Base-by-base conservation (phyloP, 2,113 vertebrate species). In the Chlorodrepanis virens region DNA sequence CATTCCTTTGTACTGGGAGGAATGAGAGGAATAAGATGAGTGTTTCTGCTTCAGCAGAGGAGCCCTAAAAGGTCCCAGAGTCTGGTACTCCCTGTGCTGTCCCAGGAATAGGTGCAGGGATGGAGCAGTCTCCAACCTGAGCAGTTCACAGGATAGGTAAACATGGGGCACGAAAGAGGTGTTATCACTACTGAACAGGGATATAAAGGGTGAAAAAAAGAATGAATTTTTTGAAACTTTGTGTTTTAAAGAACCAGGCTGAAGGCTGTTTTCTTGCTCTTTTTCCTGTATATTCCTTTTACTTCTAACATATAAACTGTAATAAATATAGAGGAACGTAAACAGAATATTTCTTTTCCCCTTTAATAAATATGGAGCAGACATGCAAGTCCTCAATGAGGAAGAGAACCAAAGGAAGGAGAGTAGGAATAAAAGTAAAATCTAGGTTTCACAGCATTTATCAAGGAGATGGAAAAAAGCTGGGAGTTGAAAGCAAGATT, bases 311-410 rank as follows among this genome's bases (percentile, higher is more conserved):
- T 67, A 70, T 21, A 80, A 70, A 70, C 29, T 22, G 33, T 21
- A 80, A 93, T 77, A 75, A 92, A 82, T 82, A 82, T 24, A 69
- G 52, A 53, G 35, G 23, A 93, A 71, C 59, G 74, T 91, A 95
- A 93, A 82, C 65, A 97, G 91, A 93, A 47, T 70, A 50, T 94
- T 81, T 83, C 71, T 95, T 95, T 86, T 45, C 15, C 7, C 16
- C 33, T 56, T 69, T 59, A 67, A 79, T 80, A 93, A 92, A 96
- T 96, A 93, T 39, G 89, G 97, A 97, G 96, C 86, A 97, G 87
- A 96, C 69, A 13, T 96, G 47, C 28, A 67, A 14, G 52, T 28
- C 42, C 45, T 92, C 31, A 0, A 4, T 53, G 42, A 94, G 74
- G 57, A 92, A 75, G n/a, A 92, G 64, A 85, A 81, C 18, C 15